These are phyloP conservation scores for Drosophila limbata DNA, from an alignment of 2,888 invertebrate species.

Conservation along the genomic window DNA sequence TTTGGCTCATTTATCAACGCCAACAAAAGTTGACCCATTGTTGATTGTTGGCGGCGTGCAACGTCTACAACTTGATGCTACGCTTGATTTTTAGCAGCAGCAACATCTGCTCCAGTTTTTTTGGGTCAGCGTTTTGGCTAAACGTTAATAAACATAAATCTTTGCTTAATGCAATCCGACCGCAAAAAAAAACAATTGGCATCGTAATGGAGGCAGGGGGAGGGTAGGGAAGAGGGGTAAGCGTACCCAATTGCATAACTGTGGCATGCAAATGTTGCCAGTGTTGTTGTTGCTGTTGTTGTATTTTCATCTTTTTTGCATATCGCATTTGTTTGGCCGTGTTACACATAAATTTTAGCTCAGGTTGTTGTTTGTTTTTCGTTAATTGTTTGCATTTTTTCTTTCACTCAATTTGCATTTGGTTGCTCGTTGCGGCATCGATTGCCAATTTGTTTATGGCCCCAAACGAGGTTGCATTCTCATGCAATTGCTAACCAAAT, in stretches of 20 bases:
- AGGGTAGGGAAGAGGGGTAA: not conserved
- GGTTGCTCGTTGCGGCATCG: constrained; percentile 68
- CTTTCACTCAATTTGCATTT: constrained; percentile 23
- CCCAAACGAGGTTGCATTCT: constrained; percentile 52
- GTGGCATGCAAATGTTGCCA: constrained; percentile 59
- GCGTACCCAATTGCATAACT: constrained; percentile 68
- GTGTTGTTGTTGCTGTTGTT: constrained; percentile 19
- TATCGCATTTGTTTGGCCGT: constrained; percentile 49
- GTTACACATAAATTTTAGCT: constrained; percentile 72
- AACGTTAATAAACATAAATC: constrained; percentile 81
- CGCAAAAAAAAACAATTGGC: constrained; percentile 59
- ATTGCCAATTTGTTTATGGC: constrained; percentile 68
- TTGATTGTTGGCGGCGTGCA: constrained; percentile 48
- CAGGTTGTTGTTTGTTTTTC: constrained; percentile 38
- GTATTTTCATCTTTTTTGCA: constrained; percentile 35
- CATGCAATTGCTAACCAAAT: constrained; percentile 43
- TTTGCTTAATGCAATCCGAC: constrained; percentile 69
- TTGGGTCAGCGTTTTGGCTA: constrained; percentile 78
- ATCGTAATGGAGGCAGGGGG: constrained; percentile 12
- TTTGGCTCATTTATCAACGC: constrained; percentile 71
- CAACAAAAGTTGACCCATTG: constrained; percentile 79
- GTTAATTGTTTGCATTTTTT: constrained; percentile 70
- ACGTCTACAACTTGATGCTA: constrained; percentile 28
- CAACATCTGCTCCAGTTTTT: constrained; percentile 43
- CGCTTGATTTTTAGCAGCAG: constrained; percentile 67